Evolutionary conservation across 1,140 invertebrate genomes (phyloP), one percentile per base, ranked within the genome.

Genomic region (Archivesica marissinica): DNA sequence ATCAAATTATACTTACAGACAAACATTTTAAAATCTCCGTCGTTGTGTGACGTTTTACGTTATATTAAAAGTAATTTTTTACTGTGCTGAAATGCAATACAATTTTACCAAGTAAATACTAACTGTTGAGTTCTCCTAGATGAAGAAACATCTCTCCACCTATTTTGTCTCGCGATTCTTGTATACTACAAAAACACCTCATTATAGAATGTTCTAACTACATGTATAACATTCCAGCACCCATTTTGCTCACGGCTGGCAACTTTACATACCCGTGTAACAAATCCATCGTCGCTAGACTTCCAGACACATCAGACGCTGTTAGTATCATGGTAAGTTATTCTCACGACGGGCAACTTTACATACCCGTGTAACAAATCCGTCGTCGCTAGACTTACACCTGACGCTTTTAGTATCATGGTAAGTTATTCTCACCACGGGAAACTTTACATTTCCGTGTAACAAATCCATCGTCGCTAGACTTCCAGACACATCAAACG

Each of bases 281-380:
- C 1, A 28, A 15, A 4, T 47, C 68, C 17, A 28, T 83, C 25
- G 52, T 61, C 23, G 80, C 80, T 20, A 56, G 33, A 20, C 33
- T 83, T 50, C 68, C 80, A 4, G 80, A 83, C 52, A 41, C 80
- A 3, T 72, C 80, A 38, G 39, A 61, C 52, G 54, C 35, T 70
- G 68, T 83, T 30, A 83, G 68, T 47, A 41, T 75, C 15, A 83
- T 59, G 80, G 80, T 83, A 59, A 50, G 41, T 64, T 13, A n/a
- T n/a, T n/a, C 68, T 83, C 13, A 25, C 33, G 17, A 3, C 50
- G 20, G 52, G 80, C 23, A 13, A 3, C 38, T 59, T 41, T 41
- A 35, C 25, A 13, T 72, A 74, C 30, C 35, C 70, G 28, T 83
- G 80, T 28, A 54, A 38, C 1, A 28, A 15, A 4, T 47, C 68